Conservation (phyloP, 2,888 invertebrate genomes). For the Dioctria linearis region DNA sequence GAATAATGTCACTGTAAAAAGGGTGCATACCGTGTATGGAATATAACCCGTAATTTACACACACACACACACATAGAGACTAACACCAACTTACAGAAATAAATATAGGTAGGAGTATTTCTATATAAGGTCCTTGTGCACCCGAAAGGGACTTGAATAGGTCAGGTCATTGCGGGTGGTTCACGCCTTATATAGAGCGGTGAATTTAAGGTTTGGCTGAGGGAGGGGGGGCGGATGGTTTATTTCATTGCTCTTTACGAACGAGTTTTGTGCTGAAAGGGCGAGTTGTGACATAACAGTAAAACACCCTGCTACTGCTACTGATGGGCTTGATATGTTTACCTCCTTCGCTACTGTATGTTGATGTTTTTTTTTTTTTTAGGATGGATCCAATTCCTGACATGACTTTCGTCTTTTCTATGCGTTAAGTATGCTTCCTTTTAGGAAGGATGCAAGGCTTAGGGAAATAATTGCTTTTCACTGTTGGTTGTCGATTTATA, state of each 20-base stretch:
- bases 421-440: no score
- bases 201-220: background rate
- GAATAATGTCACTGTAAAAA: conserved; percentile 28
- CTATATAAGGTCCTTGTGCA: conserved; percentile 47
- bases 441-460: no score
- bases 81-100: background rate
- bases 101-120: background rate
- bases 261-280: conserved; percentile 1
- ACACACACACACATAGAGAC: background rate
- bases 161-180: conserved; percentile 50
- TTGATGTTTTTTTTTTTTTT: conserved; percentile 9
- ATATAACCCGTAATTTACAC: background rate
- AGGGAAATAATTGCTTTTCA: no score
- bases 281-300: conserved; percentile 14
- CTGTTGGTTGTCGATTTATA: no score
- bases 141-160: conserved; percentile 52
- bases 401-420: background rate
- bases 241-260: background rate
- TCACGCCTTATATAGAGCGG: conserved; percentile 1
- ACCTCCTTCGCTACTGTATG: background rate
- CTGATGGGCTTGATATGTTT: no score
- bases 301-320: no score
- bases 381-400: background rate
- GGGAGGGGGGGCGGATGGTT: conserved; percentile 1
- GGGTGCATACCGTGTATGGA: background rate